These are phyloP conservation scores for Eulimnadia texana DNA, from an alignment of 1,140 invertebrate genomes.

Conservation along the genomic window DNA sequence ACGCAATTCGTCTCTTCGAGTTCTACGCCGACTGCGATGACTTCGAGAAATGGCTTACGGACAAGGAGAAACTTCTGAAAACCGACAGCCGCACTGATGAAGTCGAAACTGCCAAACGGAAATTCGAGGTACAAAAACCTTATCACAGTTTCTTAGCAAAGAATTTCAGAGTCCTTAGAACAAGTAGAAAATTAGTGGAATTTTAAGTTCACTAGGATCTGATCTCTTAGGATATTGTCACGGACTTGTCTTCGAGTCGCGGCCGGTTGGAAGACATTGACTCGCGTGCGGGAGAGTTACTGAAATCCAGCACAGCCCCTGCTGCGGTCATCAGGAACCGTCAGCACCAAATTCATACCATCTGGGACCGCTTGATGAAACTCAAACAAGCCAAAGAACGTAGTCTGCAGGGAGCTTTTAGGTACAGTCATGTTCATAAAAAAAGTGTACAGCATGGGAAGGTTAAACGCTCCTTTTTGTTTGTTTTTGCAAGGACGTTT, in stretches of 20 bases:
- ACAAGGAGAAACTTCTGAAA: constrained; percentile 77
- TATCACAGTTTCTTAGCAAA: no score
- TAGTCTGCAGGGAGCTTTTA: constrained; percentile 75
- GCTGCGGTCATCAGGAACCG: constrained; percentile 66
- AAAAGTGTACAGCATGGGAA: not conserved
- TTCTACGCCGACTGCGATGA: constrained; percentile 95
- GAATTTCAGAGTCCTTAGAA: no score
- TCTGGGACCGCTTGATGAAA: constrained; percentile 76
- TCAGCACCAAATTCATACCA: constrained; percentile 67
- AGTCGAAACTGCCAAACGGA: constrained; percentile 81
- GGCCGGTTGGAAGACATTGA: constrained; percentile 82
- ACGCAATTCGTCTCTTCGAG: constrained; percentile 79
- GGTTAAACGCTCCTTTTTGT: no score
- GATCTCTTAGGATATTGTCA: constrained; percentile 64
- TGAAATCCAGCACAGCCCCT: constrained; percentile 67
- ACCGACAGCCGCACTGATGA: constrained; percentile 71
- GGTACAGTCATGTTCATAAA: constrained; percentile 29
- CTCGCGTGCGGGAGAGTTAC: constrained; percentile 50
- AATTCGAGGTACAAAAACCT: constrained; percentile 58
- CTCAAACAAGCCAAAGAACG: constrained; percentile 57
- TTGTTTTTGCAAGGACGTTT: no score
- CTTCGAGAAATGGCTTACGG: constrained; percentile 93
- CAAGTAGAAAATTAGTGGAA: no score
- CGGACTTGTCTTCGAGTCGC: constrained; percentile 81
- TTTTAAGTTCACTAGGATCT: not conserved